Base-by-base conservation (phyloP, 2,888 invertebrate species). In the Ophioninae sp. region DNA sequence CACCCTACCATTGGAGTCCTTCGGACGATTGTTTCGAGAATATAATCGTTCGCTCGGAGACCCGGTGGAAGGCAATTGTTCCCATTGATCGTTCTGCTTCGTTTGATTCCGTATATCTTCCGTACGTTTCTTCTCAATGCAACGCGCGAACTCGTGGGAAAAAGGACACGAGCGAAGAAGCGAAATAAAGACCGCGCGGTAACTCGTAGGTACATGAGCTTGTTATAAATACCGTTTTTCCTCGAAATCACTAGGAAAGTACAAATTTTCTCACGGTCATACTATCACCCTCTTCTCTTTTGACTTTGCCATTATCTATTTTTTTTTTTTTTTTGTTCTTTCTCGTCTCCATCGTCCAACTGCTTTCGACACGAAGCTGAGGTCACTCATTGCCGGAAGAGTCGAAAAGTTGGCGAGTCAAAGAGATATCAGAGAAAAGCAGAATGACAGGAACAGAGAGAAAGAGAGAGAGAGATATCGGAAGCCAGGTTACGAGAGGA, bases 241-340 rank as follows among this genome's bases (percentile, higher is more conserved):
- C 37, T 7, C 65, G 79, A 44, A 79, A 76, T 83, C 74, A 39
- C 59, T 64, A 68, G 23, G 39, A 63, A 78, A 64, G 22, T 37
- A 74, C 73, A 64, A 73, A 74, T 79, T 22, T 75, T 79, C 79
- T 68, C 74, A 74, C 74, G 78, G 44, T 65, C 13, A 61, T 69
- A 30, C 51, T 71, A 56, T 71, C 41, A n/a, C 44, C 51, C 44
- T n/a, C 74, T 79, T 71, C 67, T 51, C 56, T 10, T 64, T 69
- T 9, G 41, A 67, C 63, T 58, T 39, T 56, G 30, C 51, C 41
- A 44, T 64, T 64, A 30, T 37, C 17, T 37, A 6, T 44, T 67
- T 72, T 20, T 61, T 51, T 63, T 37, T 22, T 37, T 39, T 17
- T 6, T 72, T 13, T 30, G 63, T 65, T 65, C 3, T 68, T 71